Evolutionary conservation across 1,140 invertebrate genomes (phyloP).

Genomic region (Amyelois transitella): DNA sequence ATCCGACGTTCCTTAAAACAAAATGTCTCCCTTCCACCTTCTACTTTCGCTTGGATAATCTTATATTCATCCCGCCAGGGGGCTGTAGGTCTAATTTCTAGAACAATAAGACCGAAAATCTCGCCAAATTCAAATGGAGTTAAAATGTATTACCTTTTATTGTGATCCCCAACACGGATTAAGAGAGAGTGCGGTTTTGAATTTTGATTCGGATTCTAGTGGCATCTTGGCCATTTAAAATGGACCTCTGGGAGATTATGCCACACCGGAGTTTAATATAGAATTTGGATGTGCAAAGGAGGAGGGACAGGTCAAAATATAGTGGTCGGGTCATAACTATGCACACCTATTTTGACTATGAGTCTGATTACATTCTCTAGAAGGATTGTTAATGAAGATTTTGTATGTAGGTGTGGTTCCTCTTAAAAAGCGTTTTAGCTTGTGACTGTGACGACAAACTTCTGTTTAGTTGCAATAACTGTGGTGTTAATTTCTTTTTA

Average conservation of each 20-base stretch:
- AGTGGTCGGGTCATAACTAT: conserved; percentile 45
- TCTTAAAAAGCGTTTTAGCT: conserved; percentile 28
- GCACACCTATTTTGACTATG: conserved; percentile 62
- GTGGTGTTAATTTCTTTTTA: too few relatives aligned
- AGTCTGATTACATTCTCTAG: conserved; percentile 60
- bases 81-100: conserved; percentile 31
- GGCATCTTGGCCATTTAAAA: conserved; percentile 48
- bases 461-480: neutral
- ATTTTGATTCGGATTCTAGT: conserved; percentile 72
- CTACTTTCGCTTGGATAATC: conserved; percentile 73
- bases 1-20: conserved; percentile 37
- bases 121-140: conserved; percentile 32
- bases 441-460: conserved; percentile 3
- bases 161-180: conserved; percentile 73
- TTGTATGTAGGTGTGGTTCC: conserved; percentile 45
- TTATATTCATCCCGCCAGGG: conserved; percentile 53
- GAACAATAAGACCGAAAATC: conserved; percentile 42
- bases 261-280: conserved; percentile 40
- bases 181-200: conserved; percentile 72
- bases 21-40: conserved; percentile 73
- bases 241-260: conserved; percentile 53
- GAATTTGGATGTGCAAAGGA: conserved; percentile 16
- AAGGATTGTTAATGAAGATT: conserved; percentile 59
- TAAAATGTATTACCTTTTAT: conserved; percentile 74
- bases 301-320: conserved; percentile 25